phyloP scores from a whole-genome alignment of 1,140 invertebrate genomes.

The Trichogramma pretiosum region DNA sequence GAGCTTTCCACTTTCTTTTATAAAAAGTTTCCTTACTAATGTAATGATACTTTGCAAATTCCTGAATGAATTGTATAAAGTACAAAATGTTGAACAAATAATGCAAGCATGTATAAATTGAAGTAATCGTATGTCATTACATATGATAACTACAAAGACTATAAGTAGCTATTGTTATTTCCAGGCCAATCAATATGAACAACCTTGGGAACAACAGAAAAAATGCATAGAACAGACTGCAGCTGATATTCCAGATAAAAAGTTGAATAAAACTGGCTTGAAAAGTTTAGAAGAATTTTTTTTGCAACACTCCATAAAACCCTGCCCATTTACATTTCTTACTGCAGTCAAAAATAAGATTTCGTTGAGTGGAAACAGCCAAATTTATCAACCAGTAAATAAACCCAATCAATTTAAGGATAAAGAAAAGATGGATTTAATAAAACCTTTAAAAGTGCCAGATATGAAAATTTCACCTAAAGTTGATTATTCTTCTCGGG shows the following conservation, averaged over 20 bases:
- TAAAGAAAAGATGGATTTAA: constrained; percentile 35
- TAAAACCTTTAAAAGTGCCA: constrained; percentile 38
- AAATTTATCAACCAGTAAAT: constrained; percentile 23
- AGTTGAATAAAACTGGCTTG: constrained; percentile 11
- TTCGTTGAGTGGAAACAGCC: constrained; percentile 25
- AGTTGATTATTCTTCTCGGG: constrained; percentile 34
- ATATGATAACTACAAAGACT: not conserved
- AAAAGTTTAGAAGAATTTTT: constrained; percentile 28
- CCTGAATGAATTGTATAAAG: not conserved
- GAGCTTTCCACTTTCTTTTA: not conserved
- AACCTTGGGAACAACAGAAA: constrained; percentile 5
- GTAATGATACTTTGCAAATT: not conserved
- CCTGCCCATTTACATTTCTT: constrained; percentile 42
- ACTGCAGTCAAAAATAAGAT: constrained; percentile 40
- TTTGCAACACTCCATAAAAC: constrained; percentile 28
- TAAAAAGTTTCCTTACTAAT: not conserved
- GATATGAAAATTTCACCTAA: constrained; percentile 43
- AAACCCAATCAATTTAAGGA: constrained; percentile 22
- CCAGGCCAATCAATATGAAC: constrained; percentile 5
- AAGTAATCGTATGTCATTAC: not conserved
- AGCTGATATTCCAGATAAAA: not conserved
- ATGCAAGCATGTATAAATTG: not conserved
- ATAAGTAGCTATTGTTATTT: not conserved
- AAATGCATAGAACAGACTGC: constrained; percentile 7
- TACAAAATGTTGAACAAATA: not conserved